Evolutionary conservation across 1,140 invertebrate genomes (phyloP), one percentile per base, ranked within the genome.

Genomic region (Drosophila santomea): DNA sequence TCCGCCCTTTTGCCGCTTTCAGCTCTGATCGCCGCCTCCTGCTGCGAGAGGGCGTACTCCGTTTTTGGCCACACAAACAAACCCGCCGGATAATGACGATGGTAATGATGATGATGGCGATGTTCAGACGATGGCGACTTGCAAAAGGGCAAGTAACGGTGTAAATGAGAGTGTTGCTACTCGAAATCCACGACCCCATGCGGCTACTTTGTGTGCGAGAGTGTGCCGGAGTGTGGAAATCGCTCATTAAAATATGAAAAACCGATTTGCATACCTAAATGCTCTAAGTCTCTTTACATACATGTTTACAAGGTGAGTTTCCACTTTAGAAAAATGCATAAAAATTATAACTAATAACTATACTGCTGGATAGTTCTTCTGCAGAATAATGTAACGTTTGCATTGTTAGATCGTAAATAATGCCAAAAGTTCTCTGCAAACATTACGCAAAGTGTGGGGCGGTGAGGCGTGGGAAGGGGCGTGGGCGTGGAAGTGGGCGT

Each of bases 61-160:
- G 83, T 83, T 83, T 80, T 66, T 86, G 78, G 80, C 83, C 73
- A 81, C 67, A 81, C 79, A 79, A 88, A 89, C 81, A 74, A 83
- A 52, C 62, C 72, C 47, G 50, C 43, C 39, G 52, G 20, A 45
- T 45, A 20, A 45, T 45, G 17, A 45, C 17, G 15, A 78, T 82
- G 75, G 45, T 47, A 36, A 56, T 55, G 63, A 66, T n/a, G 39
- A 60, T 12, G 56, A 20, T 20, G 20, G 14, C 28, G 57, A 58
- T 43, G 59, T 20, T 41, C 52, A 58, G 52, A 15, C 36, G 74
- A 81, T 88, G 83, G 76, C 83, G 76, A 86, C 82, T 78, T 66
- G 68, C 82, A 86, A 89, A 89, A 89, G 84, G 84, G 80, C 84
- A 89, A 89, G 59, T 50, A 66, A 41, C 60, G 51, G 48, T 74